Evolutionary conservation across 1,140 invertebrate genomes (phyloP), one percentile per base, ranked within the genome.

Genomic region (Meteorus sp.): DNA sequence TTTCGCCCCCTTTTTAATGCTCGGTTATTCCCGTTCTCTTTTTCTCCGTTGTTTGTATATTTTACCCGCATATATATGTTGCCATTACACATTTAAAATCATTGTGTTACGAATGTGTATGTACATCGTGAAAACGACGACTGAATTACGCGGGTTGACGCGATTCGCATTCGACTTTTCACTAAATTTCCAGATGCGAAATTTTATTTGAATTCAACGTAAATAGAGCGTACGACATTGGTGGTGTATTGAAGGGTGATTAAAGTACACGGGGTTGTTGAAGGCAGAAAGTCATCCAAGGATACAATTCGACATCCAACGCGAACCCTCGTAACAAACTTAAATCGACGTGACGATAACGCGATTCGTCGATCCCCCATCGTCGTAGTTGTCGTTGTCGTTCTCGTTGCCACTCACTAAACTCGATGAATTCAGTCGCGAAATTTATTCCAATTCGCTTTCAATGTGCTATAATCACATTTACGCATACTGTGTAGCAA

Each of bases 251-350:
- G 22, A 44, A 22, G n/a, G 22, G 22, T 19, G 22, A 44, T 20
- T 17, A 44, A 44, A 66, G 66, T 64, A 58, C 13, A 45, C 11
- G 19, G 29, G 31, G 55, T 33, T 59, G 43, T 45, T 37, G 61
- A 63, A 52, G 52, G 27, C 27, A 27, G 43, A 58, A 31, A 47
- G 53, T 19, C 22, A 54, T n/a, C 41, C 45, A 19, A 44, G 41
- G 8, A 44, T 19, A 9, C 22, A 19, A 44, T 11, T 8, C 52
- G n/a, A 55, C 43, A 15, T 39, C 9, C 25, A 60, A n/a, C 50
- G 57, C 54, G 55, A 65, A 63, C 43, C 54, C 50, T n/a, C 43
- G 33, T 63, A 66, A 67, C 57, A 53, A 47, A 59, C 59, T 66
- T 52, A 53, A 59, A 59, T 48, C 31, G 50, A 48, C 15, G 22